phyloP scores from a whole-genome alignment of 1,140 invertebrate genomes.

The Euwallacea fornicatus region DNA sequence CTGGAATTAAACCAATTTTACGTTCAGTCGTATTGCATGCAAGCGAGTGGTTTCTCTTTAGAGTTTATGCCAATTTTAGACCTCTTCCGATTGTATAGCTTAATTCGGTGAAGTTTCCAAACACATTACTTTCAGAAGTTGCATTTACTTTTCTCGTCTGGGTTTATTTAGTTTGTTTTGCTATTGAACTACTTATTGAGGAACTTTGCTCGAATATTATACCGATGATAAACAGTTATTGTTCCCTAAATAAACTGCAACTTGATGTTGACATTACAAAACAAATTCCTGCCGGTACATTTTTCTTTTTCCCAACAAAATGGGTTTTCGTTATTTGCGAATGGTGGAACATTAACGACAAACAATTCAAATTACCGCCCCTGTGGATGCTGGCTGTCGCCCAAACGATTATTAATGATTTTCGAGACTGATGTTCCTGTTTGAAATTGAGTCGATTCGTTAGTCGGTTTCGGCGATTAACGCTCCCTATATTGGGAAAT shows the following conservation, averaged over 20 bases:
- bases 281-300: neutral
- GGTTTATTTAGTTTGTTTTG: neutral
- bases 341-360: constrained; percentile 11
- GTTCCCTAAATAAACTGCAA: neutral
- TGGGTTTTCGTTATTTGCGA: constrained; percentile 15
- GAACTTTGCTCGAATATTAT: too few relatives aligned
- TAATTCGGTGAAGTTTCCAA: too few relatives aligned
- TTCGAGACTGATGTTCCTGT: constrained; percentile 38
- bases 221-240: too few relatives aligned
- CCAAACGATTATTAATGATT: constrained; percentile 42
- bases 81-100: too few relatives aligned
- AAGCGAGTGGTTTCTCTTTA: too few relatives aligned
- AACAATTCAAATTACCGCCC: constrained; percentile 19
- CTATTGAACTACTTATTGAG: neutral
- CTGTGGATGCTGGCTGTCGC: constrained; percentile 17
- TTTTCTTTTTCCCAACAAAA: constrained; percentile 1
- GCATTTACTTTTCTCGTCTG: too few relatives aligned
- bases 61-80: too few relatives aligned
- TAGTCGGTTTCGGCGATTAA: constrained; percentile 3
- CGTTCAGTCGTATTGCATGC: neutral
- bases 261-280: too few relatives aligned
- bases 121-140: too few relatives aligned
- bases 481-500: constrained; percentile 11
- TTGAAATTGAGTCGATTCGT: constrained; percentile 39
- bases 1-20: constrained; percentile 56